A percentile compares a stretch with the other conserved stretches of the same genome.
phyloP scores from a whole-genome alignment of 2,113 vertebrate species.

The Phrynosoma blainvillii region DNA sequence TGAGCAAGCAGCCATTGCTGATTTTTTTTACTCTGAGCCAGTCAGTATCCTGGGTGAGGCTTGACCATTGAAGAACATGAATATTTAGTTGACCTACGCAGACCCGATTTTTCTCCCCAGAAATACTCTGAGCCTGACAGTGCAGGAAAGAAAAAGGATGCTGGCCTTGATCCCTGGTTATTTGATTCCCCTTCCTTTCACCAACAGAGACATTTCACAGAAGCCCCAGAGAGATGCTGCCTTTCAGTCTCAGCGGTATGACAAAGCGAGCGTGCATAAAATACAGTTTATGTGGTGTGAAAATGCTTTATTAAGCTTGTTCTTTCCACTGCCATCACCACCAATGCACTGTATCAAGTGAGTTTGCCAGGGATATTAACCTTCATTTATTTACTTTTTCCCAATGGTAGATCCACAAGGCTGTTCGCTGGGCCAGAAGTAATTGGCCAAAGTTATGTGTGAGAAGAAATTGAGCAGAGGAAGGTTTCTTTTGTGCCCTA shows the following conservation, averaged over 20 bases:
- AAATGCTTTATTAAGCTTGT: conserved; percentile 25
- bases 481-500: background rate
- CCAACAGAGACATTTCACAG: conserved; percentile 14
- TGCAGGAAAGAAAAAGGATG: background rate
- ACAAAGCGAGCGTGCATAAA: conserved; percentile 11
- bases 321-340: conserved; percentile 8
- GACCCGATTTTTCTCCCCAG: background rate
- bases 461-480: background rate
- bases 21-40: background rate
- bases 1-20: background rate
- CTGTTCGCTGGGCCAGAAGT: conserved; percentile 2
- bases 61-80: background rate
- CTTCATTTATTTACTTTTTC: conserved; percentile 21
- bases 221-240: conserved; percentile 1
- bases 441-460: conserved; percentile 11
- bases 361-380: conserved; percentile 38
- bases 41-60: background rate
- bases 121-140: background rate
- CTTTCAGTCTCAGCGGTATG: conserved; percentile 4
- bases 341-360: conserved; percentile 22
- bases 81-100: conserved; percentile 3
- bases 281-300: conserved; percentile 26
- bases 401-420: background rate
- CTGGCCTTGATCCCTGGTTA: background rate
- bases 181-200: background rate